phyloP scores from a whole-genome alignment of 2,888 invertebrate species.

The Netelia melanura region DNA sequence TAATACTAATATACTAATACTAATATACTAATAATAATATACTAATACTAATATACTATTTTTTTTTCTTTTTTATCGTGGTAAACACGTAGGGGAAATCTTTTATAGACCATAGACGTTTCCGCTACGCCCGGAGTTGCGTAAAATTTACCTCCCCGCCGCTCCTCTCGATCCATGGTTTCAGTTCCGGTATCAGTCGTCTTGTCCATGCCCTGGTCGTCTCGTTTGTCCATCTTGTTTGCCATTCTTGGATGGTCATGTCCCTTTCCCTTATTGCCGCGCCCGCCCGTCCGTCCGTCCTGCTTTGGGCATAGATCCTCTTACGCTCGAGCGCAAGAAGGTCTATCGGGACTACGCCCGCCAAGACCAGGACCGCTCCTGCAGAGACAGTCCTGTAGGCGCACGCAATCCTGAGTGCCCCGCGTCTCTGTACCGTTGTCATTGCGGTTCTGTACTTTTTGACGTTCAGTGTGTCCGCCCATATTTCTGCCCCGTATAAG shows the following conservation, averaged over 20 bases:
- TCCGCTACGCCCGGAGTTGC: slow-evolving; percentile 43
- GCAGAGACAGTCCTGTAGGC: slow-evolving; percentile 70
- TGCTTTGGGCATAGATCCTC: not conserved
- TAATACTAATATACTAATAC: too few relatives aligned
- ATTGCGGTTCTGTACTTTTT: slow-evolving; percentile 63
- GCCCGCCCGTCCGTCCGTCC: not conserved
- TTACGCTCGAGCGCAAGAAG: slow-evolving; percentile 53
- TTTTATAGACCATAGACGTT: too few relatives aligned
- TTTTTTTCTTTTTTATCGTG: too few relatives aligned
- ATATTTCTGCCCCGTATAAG: slow-evolving; percentile 68
- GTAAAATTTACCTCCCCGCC: slow-evolving; percentile 61
- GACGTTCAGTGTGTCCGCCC: slow-evolving; percentile 58
- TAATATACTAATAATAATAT: too few relatives aligned
- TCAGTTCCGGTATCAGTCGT: slow-evolving; percentile 23
- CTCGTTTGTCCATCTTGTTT: slow-evolving; percentile 30
- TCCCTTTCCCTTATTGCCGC: not conserved
- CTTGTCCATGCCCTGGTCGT: slow-evolving; percentile 17
- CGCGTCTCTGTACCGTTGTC: slow-evolving; percentile 66
- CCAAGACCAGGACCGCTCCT: slow-evolving; percentile 64
- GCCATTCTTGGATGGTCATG: slow-evolving; percentile 31
- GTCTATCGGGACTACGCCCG: slow-evolving; percentile 67
- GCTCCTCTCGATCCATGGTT: slow-evolving; percentile 17
- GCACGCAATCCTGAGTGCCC: slow-evolving; percentile 63
- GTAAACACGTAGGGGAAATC: too few relatives aligned
- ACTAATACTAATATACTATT: too few relatives aligned